Conservation (phyloP, 2,113 vertebrate species). For the Chaetorhynchus papuensis region DNA sequence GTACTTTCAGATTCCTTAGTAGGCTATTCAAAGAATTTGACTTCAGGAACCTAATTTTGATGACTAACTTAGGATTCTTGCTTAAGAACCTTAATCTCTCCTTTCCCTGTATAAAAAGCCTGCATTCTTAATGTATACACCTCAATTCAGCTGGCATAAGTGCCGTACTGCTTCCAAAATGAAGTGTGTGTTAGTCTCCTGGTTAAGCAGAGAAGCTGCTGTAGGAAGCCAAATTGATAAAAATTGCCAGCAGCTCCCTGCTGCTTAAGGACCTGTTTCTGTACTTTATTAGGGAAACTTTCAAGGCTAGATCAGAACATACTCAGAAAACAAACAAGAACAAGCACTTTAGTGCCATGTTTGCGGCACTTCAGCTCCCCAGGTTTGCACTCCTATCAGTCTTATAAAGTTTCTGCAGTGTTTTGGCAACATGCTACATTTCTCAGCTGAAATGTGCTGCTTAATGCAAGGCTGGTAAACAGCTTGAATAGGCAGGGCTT, state of each 20-base stretch:
- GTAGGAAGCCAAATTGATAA: not conserved
- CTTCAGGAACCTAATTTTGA: not conserved
- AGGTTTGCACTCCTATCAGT: not conserved
- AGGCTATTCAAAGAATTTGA: not conserved
- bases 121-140: not conserved
- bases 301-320: not conserved
- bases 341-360: not conserved
- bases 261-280: not conserved
- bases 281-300: not conserved
- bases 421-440: not conserved
- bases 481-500: slow-evolving; percentile 37
- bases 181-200: not conserved
- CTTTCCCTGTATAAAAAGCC: not conserved
- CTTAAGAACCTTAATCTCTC: not conserved
- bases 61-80: not conserved
- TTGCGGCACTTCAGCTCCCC: not conserved
- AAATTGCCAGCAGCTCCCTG: not conserved
- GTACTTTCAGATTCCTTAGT: not conserved
- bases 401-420: not conserved
- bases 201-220: not conserved
- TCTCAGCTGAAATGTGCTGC: not conserved
- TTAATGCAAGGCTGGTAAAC: slow-evolving; percentile 8
- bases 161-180: not conserved
- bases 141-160: not conserved
- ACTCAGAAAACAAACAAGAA: slow-evolving; percentile 5